These are phyloP conservation scores for Pedionomus torquatus DNA, from an alignment of 2,113 vertebrate species.

Conservation along the genomic window DNA sequence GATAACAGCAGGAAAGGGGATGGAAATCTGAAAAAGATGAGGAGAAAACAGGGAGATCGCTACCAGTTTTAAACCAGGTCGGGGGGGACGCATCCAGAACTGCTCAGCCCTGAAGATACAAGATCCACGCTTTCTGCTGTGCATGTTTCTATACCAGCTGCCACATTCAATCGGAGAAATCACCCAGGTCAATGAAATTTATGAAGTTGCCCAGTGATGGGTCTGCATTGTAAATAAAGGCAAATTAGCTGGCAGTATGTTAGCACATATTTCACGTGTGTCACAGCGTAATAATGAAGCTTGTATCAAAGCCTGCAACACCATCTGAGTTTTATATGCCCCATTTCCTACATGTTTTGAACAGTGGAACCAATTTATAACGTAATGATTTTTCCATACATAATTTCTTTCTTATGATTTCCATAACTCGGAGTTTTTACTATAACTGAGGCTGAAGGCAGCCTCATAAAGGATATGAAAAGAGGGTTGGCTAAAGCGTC, in stretches of 20 bases:
- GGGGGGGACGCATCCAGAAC: background rate
- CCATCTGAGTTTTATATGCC: slow-evolving; percentile 80
- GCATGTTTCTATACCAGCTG: background rate
- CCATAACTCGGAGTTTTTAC: slow-evolving; percentile 72
- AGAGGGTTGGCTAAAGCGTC: slow-evolving; percentile 53
- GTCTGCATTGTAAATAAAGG: slow-evolving; percentile 72
- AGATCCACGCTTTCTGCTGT: background rate
- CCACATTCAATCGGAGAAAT: background rate
- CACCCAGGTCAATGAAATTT: slow-evolving; percentile 53
- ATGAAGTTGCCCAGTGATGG: slow-evolving; percentile 55
- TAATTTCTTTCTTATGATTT: slow-evolving; percentile 82
- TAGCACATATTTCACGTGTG: slow-evolving; percentile 76
- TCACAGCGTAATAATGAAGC: slow-evolving; percentile 71
- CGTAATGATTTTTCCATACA: slow-evolving; percentile 83
- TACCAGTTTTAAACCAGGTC: background rate
- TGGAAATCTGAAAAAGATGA: slow-evolving; percentile 19
- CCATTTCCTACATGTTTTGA: slow-evolving; percentile 81
- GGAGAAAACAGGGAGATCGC: background rate
- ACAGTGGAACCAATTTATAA: slow-evolving; percentile 81
- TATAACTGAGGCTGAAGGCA: slow-evolving; percentile 39
- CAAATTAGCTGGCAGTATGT: slow-evolving; percentile 73
- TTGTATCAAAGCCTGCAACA: slow-evolving; percentile 75
- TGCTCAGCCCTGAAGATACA: background rate
- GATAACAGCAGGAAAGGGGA: background rate
- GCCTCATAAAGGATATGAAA: slow-evolving; percentile 66